A percentile compares a stretch with the other conserved stretches of the same genome.
Conservation (phyloP, 2,888 invertebrate genomes). For the Sphaeridia pumilis region DNA sequence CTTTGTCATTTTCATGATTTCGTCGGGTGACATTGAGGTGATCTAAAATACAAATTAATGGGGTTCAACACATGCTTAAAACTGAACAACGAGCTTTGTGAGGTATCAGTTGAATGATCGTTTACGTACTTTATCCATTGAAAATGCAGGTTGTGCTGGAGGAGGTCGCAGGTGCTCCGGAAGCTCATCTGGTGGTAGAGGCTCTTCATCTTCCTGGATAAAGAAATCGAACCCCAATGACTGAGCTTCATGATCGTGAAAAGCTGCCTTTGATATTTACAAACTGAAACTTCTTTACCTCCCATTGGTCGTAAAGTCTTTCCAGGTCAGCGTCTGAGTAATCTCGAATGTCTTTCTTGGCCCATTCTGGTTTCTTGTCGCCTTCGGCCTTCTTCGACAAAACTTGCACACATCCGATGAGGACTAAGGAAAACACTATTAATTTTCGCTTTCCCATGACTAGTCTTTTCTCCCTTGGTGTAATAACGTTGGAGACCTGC, state of each 20-base stretch:
- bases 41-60: slow-evolving; percentile 43
- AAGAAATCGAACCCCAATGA: no score
- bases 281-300: no score
- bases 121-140: slow-evolving; percentile 55
- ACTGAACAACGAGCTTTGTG: no score
- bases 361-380: slow-evolving; percentile 40
- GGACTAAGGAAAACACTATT: no score
- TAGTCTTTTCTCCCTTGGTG: no score
- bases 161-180: slow-evolving; percentile 83
- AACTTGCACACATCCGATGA: no score
- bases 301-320: slow-evolving; percentile 78
- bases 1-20: slow-evolving; percentile 73
- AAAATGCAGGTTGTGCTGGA: slow-evolving; percentile 59
- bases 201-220: slow-evolving; percentile 92
- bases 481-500: no score
- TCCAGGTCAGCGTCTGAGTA: slow-evolving; percentile 91
- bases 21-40: slow-evolving; percentile 67
- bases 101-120: no score
- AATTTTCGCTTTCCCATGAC: no score
- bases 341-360: slow-evolving; percentile 86
- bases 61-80: no score
- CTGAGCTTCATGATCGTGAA: no score
- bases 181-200: slow-evolving; percentile 82
- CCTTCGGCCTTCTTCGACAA: slow-evolving; percentile 29
- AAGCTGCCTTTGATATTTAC: no score